These are phyloP conservation scores for silkworm (Bombyx mori) DNA, from an alignment of 1,140 invertebrate species.

Conservation along the genomic window DNA sequence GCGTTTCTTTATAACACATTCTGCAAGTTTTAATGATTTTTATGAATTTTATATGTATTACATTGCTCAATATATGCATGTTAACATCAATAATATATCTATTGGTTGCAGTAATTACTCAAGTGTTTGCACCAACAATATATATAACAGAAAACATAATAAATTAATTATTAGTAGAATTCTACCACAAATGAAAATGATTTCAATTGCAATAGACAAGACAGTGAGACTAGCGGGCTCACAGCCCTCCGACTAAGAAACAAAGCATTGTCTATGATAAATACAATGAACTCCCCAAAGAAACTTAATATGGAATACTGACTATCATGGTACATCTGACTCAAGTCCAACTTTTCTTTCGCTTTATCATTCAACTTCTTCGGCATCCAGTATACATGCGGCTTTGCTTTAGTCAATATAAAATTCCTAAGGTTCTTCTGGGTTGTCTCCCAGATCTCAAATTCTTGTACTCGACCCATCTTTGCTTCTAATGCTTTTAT, in stretches of 20 bases:
- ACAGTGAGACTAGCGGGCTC: too few relatives aligned
- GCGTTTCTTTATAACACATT: slow-evolving; percentile 61
- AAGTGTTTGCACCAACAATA: too few relatives aligned
- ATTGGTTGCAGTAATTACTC: too few relatives aligned
- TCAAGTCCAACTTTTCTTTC: slow-evolving; percentile 63
- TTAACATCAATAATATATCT: neutral
- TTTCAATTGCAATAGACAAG: too few relatives aligned
- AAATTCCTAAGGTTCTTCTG: slow-evolving; percentile 85
- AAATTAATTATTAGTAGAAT: too few relatives aligned
- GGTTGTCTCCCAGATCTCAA: slow-evolving; percentile 88
- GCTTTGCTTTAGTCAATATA: slow-evolving; percentile 90
- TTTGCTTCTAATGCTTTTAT: slow-evolving; percentile 93
- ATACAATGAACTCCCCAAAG: slow-evolving; percentile 2
- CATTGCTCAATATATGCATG: neutral
- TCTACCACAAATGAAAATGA: too few relatives aligned
- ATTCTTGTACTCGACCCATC: slow-evolving; percentile 88
- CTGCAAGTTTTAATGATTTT: slow-evolving; percentile 26
- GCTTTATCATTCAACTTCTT: slow-evolving; percentile 75
- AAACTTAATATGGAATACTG: slow-evolving; percentile 34
- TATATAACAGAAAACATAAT: too few relatives aligned
- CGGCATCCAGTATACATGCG: slow-evolving; percentile 90
- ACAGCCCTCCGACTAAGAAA: too few relatives aligned
- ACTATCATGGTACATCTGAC: slow-evolving; percentile 71
- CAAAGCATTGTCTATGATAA: too few relatives aligned
- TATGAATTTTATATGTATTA: too few relatives aligned